phyloP scores from a whole-genome alignment of 2,888 invertebrate genomes.

The Ptilodon capucinus region DNA sequence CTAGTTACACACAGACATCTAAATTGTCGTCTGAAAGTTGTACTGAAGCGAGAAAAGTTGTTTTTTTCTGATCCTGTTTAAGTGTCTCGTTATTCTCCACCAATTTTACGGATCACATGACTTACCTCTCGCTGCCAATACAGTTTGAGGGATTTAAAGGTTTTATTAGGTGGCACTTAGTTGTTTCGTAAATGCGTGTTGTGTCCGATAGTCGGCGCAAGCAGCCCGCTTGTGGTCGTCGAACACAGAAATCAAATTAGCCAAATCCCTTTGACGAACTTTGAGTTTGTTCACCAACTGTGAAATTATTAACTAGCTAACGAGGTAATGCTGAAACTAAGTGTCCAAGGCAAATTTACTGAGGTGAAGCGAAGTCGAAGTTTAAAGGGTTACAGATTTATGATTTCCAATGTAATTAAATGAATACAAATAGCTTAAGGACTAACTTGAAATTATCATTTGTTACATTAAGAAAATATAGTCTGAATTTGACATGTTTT shows the following conservation, averaged over 20 bases:
- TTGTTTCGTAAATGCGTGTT: conserved; percentile 49
- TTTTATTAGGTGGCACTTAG: not conserved
- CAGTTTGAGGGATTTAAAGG: not conserved
- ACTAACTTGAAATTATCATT: no score
- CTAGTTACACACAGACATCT: not conserved
- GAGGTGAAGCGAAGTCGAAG: conserved; percentile 19
- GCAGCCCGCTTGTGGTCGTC: conserved; percentile 48
- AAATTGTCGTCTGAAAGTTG: not conserved
- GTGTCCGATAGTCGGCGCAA: conserved; percentile 39
- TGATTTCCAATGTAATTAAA: no score
- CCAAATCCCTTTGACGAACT: conserved; percentile 62
- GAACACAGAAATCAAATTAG: conserved; percentile 69
- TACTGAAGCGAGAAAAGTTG: not conserved
- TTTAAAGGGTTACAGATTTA: conserved; percentile 18
- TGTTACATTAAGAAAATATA: no score
- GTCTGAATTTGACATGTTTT: no score
- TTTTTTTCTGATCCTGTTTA: no score
- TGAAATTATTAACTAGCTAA: conserved; percentile 51
- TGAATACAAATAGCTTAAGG: no score
- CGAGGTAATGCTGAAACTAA: conserved; percentile 28
- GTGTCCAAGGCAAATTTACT: conserved; percentile 23
- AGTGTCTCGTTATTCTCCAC: no score
- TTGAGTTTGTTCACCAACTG: conserved; percentile 52
- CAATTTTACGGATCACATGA: no score
- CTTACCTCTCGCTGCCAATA: not conserved